These are phyloP conservation scores for Gandaritis pyraliata DNA, from an alignment of 2,888 invertebrate species.

Conservation along the genomic window DNA sequence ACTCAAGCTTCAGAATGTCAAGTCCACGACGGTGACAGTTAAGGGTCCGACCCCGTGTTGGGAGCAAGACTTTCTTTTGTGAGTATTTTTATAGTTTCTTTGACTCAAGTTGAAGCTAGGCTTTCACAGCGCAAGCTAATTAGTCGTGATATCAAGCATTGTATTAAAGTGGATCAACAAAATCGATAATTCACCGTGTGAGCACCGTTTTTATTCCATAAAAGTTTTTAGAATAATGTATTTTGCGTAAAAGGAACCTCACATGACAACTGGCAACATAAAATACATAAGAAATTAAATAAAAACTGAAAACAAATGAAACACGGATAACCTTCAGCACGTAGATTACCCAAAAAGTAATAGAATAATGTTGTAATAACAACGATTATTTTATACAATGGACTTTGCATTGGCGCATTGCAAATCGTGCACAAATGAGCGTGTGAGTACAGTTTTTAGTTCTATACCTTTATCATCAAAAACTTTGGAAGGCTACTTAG, in stretches of 20 bases:
- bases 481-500: too few species aligned
- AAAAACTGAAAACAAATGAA: conserved; percentile 5
- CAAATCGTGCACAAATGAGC: too few species aligned
- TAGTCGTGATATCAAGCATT: conserved; percentile 4
- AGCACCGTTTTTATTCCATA: not conserved
- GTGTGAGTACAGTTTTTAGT: too few species aligned
- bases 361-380: conserved; percentile 14
- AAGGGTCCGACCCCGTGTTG: conserved; percentile 98
- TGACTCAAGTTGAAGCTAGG: conserved; percentile 26
- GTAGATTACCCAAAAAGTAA: conserved; percentile 11
- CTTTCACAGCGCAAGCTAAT: conserved; percentile 10
- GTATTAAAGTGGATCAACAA: not conserved
- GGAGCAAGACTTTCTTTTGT: conserved; percentile 99
- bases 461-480: too few species aligned
- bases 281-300: too few species aligned
- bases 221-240: too few species aligned
- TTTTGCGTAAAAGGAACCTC: too few species aligned
- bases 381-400: too few species aligned
- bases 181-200: not conserved
- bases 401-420: too few species aligned
- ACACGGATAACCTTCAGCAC: conserved; percentile 6
- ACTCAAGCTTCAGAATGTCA: conserved; percentile 98
- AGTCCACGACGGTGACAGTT: conserved; percentile 98
- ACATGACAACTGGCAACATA: too few species aligned
- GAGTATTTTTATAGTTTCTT: conserved; percentile 83